These are phyloP conservation scores for Apostichopus leukothele DNA, from an alignment of 53 echinoderm and acorn worm species.

Conservation along the genomic window DNA sequence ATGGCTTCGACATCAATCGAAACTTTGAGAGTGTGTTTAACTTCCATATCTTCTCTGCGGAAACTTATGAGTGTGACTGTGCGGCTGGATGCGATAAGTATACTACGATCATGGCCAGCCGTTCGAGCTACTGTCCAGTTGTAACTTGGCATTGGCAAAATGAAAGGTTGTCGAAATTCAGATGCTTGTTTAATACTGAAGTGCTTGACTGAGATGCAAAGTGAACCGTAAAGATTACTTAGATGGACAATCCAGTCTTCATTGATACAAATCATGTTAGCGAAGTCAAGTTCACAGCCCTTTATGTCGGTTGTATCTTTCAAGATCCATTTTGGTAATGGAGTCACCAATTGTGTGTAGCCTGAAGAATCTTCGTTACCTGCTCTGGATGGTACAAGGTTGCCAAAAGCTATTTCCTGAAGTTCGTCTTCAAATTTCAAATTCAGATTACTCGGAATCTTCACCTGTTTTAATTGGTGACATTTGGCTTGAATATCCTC, in stretches of 20 bases:
- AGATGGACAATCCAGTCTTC: conserved; percentile 40
- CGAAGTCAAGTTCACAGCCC: not conserved
- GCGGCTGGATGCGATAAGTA: conserved; percentile 17
- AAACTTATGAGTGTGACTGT: conserved; percentile 18
- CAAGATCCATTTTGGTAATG: not conserved
- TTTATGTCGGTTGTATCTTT: not conserved
- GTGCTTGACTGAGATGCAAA: not conserved
- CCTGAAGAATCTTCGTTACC: no score
- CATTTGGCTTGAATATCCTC: not conserved
- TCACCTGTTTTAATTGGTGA: not conserved
- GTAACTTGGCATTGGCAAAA: not conserved
- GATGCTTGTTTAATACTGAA: not conserved
- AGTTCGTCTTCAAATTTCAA: not conserved
- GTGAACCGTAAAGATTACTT: conserved; percentile 9
- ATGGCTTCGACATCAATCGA: conserved; percentile 11
- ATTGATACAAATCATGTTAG: conserved; percentile 17
- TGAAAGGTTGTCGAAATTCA: not conserved
- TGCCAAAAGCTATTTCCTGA: not conserved
- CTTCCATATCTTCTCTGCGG: not conserved
- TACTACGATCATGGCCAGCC: conserved; percentile 8
- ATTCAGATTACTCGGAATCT: not conserved
- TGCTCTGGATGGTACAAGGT: not conserved
- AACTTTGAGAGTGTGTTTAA: not conserved
- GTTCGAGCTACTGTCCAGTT: conserved; percentile 19
- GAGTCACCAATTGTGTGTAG: not conserved